Evolutionary conservation across 2,113 vertebrate species (phyloP).

Genomic region (Pachyramphus minor): DNA sequence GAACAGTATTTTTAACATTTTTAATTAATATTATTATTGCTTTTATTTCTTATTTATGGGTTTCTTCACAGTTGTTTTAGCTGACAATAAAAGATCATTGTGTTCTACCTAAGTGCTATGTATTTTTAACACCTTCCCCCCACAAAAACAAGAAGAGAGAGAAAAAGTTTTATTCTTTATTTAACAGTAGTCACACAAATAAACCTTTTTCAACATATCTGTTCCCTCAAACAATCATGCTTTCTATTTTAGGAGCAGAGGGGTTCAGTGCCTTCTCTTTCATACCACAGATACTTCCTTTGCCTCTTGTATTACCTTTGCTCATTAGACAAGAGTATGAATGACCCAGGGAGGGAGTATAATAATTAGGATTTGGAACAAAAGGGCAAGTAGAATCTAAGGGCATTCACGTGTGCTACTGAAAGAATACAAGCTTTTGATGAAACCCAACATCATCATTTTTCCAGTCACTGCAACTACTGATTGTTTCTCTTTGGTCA

Average conservation of each 20-base stretch:
- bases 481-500: neutral
- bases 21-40: neutral
- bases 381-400: neutral
- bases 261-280: neutral
- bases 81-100: neutral
- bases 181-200: neutral
- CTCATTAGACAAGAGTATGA: neutral
- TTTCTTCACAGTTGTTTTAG: neutral
- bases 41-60: neutral
- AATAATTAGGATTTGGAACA: neutral
- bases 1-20: neutral
- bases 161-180: neutral
- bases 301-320: neutral
- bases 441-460: neutral
- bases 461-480: neutral
- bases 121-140: neutral
- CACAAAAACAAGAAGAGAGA: neutral
- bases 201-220: neutral
- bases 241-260: neutral
- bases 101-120: neutral
- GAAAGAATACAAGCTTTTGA: neutral
- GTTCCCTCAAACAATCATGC: neutral
- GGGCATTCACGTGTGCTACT: neutral
- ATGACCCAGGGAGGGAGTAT: neutral
- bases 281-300: neutral